Percentiles rank a stretch among this genome's conserved stretches.
phyloP scores from a whole-genome alignment of 2,888 invertebrate genomes.

The Eupsilia transversa region DNA sequence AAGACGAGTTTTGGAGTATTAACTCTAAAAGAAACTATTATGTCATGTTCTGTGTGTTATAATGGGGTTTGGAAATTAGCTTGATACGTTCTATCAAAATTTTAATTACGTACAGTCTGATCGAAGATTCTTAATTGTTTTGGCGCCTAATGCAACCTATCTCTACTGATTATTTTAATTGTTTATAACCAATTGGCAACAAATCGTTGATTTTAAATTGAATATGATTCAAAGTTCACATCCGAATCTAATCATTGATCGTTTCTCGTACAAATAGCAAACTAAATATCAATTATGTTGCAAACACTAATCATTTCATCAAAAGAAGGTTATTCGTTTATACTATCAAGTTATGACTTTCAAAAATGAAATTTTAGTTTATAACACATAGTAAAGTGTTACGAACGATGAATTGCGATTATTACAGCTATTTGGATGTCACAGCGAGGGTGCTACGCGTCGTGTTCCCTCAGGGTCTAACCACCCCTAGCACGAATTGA shows the following conservation, averaged over 20 bases:
- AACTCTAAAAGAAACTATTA: slow-evolving; percentile 9
- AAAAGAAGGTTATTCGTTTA: slow-evolving; percentile 27
- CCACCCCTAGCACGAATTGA: slow-evolving; percentile 85
- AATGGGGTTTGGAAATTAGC: neutral
- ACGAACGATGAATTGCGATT: slow-evolving; percentile 83
- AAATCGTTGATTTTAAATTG: slow-evolving; percentile 4
- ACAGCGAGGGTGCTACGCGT: slow-evolving; percentile 84
- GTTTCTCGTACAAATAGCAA: slow-evolving; percentile 21
- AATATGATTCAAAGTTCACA: slow-evolving; percentile 28
- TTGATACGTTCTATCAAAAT: neutral
- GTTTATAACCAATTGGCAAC: neutral
- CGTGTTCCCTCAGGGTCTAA: slow-evolving; percentile 78
- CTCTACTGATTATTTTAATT: neutral
- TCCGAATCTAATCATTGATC: slow-evolving; percentile 27
- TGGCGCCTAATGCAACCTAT: neutral
- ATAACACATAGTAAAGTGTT: slow-evolving; percentile 69
- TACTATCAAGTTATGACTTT: slow-evolving; percentile 29
- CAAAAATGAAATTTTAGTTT: slow-evolving; percentile 62
- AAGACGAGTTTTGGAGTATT: slow-evolving; percentile 26
- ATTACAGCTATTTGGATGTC: slow-evolving; percentile 86
- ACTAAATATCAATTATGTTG: slow-evolving; percentile 36
- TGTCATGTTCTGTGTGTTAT: no score
- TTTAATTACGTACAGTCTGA: no score
- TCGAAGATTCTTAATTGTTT: neutral
- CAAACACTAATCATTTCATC: slow-evolving; percentile 35